phyloP scores from a whole-genome alignment of 2,888 invertebrate species.

The Coelogynopora nodosa region DNA sequence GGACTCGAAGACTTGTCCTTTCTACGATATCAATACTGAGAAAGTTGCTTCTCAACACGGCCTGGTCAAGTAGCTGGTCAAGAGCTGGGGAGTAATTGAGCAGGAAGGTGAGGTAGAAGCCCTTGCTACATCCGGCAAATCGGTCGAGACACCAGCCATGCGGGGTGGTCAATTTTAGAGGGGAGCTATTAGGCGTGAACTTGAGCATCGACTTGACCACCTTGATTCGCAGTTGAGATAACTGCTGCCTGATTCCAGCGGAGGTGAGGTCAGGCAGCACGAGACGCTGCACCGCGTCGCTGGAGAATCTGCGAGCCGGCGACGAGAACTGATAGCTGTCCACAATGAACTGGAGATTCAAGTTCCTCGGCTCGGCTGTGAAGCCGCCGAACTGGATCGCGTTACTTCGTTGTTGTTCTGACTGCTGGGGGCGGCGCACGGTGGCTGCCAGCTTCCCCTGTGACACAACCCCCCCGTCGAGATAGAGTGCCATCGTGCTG shows the following conservation, averaged over 20 bases:
- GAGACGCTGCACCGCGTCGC: neutral
- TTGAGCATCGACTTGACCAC: neutral
- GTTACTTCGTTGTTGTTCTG: neutral
- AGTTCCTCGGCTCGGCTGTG: neutral
- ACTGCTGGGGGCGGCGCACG: neutral
- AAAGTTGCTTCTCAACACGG: neutral
- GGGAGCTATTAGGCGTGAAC: neutral
- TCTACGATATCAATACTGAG: neutral
- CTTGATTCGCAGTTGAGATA: neutral
- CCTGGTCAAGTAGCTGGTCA: neutral
- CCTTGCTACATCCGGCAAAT: neutral
- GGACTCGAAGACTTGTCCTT: neutral
- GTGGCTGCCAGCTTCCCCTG: neutral
- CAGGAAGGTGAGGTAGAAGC: slow-evolving; percentile 1
- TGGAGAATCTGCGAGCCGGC: neutral
- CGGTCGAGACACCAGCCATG: neutral
- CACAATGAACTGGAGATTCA: neutral
- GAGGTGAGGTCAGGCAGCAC: neutral
- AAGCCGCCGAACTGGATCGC: neutral
- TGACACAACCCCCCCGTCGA: neutral
- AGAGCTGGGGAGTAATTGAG: neutral
- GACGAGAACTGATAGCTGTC: neutral
- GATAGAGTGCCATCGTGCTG: neutral
- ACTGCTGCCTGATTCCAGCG: neutral
- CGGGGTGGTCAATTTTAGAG: neutral